Base-by-base conservation (phyloP, 2,888 invertebrate species). In the Pachycephus smyrnensis region DNA sequence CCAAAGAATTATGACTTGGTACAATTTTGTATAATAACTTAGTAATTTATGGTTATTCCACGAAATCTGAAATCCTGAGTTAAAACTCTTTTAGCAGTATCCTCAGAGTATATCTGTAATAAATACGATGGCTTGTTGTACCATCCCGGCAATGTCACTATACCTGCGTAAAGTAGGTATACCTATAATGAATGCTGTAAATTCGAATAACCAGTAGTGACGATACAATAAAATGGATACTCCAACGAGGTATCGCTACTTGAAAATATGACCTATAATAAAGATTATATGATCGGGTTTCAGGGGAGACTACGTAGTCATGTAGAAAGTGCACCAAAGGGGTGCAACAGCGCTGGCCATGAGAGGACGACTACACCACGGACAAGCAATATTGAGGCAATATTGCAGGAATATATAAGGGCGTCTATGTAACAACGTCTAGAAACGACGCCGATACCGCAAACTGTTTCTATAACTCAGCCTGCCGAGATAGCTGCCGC, bases 381-480 rank as follows among this genome's bases (percentile, higher is more conserved):
- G 82, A 88, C 85, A 84, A 82, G 87, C 87, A 88, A 88, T 88
- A 88, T 87, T 85, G 88, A 79, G 80, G 86, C 85, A 86, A 88
- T 88, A 88, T 86, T 85, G 85, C 85, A 80, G 80, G 86, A 86
- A 88, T 86, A 84, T 85, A 86, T 86, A 86, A 85, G 84, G 81
- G 80, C 79, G 81, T 83, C 83, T 82, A 81, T 86, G 85, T 83
- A 84, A 84, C 84, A 84, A 82, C 83, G 84, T 80, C 80, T 80
- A 82, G 84, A 82, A 84, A 84, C 82, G 86, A 81, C 84, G 77
- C 81, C 86, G 88, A 88, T 88, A 88, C 88, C 88, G 84, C 86
- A 88, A 87, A 86, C 88, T 84, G 86, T 87, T 87, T 87, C 86
- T 88, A 88, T 87, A 88, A 88, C 86, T 88, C 88, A 88, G 86